Conservation (phyloP, 2,113 vertebrate species). For the Danionella cerebrum region DNA sequence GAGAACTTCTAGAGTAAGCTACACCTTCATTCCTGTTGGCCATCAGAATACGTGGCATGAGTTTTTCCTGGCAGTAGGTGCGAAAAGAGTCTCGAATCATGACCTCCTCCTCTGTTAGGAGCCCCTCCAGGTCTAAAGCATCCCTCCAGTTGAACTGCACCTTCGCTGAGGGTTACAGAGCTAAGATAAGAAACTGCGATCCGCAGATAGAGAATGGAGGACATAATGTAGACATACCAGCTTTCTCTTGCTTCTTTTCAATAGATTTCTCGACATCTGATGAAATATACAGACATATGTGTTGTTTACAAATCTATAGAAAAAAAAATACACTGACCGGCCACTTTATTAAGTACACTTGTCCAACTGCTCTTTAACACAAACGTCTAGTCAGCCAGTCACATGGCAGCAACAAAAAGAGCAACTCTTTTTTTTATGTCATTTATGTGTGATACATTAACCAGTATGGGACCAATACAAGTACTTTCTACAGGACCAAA, state of each 20-base stretch:
- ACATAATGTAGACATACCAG: slow-evolving; percentile 41
- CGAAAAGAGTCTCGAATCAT: slow-evolving; percentile 82
- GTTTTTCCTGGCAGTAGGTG: slow-evolving; percentile 81
- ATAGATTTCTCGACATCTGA: slow-evolving; percentile 41
- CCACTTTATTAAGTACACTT: too few relatives aligned
- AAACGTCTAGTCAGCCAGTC: too few relatives aligned
- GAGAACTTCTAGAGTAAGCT: not conserved
- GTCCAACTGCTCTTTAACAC: too few relatives aligned
- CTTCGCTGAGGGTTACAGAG: slow-evolving; percentile 37
- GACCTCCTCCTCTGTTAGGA: slow-evolving; percentile 76
- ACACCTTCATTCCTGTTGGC: slow-evolving; percentile 84
- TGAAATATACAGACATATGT: not conserved
- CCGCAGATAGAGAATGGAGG: not conserved
- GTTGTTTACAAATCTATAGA: too few relatives aligned
- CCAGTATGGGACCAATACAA: too few relatives aligned
- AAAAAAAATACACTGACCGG: too few relatives aligned
- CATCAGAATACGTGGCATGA: slow-evolving; percentile 82
- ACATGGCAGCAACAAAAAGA: too few relatives aligned
- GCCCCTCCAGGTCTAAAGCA: slow-evolving; percentile 71
- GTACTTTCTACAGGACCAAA: too few relatives aligned
- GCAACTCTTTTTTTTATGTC: too few relatives aligned
- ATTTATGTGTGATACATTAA: too few relatives aligned
- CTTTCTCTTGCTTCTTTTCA: slow-evolving; percentile 46
- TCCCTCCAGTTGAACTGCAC: slow-evolving; percentile 66
- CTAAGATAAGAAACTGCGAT: not conserved